Conservation (phyloP, 2,888 invertebrate genomes). For the Fragum fragum region DNA sequence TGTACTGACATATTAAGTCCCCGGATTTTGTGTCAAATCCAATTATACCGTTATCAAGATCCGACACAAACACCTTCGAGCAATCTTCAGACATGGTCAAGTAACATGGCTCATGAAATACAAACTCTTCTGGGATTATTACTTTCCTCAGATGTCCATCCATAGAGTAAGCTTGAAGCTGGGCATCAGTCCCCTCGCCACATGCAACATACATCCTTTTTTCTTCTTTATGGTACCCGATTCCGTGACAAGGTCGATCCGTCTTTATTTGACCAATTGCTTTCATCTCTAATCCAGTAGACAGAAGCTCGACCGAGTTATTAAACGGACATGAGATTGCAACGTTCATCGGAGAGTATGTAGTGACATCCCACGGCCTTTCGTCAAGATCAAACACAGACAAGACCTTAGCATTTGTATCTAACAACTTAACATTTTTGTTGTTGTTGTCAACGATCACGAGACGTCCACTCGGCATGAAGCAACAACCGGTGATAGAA, state of each 20-base stretch:
- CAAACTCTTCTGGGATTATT: constrained; percentile 51
- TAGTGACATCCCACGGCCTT: constrained; percentile 57
- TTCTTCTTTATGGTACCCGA: constrained; percentile 46
- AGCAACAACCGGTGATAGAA: constrained; percentile 53
- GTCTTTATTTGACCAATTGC: constrained; percentile 49
- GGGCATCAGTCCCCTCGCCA: constrained; percentile 45
- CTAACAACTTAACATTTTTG: constrained; percentile 52
- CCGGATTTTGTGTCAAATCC: constrained; percentile 59
- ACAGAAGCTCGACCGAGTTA: constrained; percentile 46
- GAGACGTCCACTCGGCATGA: constrained; percentile 58
- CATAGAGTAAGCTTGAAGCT: constrained; percentile 52
- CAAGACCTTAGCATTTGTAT: constrained; percentile 48
- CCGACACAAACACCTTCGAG: constrained; percentile 49
- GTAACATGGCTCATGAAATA: constrained; percentile 55
- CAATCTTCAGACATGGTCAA: constrained; percentile 44
- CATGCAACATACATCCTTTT: constrained; percentile 57
- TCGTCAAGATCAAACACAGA: constrained; percentile 38
- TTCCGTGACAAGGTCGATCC: constrained; percentile 55
- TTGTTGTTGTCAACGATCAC: constrained; percentile 61
- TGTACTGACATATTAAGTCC: constrained; percentile 54
- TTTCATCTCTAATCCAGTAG: constrained; percentile 47
- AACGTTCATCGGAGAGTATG: constrained; percentile 46
- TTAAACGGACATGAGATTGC: constrained; percentile 55
- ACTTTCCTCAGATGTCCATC: constrained; percentile 57
- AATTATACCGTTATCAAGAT: constrained; percentile 55